These are phyloP conservation scores for Hippasteria phrygiana DNA, from an alignment of 53 echinoderm and acorn worm genomes.

Conservation along the genomic window DNA sequence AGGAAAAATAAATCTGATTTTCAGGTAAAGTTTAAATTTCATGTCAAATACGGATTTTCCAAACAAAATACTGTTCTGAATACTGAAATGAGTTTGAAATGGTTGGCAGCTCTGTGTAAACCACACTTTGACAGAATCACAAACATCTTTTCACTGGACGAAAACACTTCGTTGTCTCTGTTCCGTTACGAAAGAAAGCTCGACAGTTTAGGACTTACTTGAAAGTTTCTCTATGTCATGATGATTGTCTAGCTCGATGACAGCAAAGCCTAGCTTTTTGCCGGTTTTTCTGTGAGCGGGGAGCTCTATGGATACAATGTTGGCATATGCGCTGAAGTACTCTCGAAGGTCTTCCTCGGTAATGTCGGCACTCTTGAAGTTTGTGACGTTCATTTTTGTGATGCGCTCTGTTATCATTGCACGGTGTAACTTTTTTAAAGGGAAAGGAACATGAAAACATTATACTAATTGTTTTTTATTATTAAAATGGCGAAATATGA, in stretches of 20 bases:
- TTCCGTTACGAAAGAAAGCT: too few species aligned
- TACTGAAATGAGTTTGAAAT: too few species aligned
- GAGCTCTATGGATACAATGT: not conserved
- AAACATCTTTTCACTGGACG: too few species aligned
- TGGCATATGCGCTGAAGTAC: not conserved
- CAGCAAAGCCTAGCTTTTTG: constrained; percentile 17
- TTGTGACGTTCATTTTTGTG: constrained; percentile 37
- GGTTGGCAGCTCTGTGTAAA: too few species aligned
- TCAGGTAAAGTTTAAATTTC: too few species aligned
- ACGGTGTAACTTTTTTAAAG: not conserved
- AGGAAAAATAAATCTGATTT: too few species aligned
- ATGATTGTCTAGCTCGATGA: constrained; percentile 19
- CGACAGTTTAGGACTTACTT: constrained; percentile 1
- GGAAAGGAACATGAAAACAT: not conserved
- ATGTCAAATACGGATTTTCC: too few species aligned
- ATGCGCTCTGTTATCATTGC: constrained; percentile 16
- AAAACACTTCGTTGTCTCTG: too few species aligned
- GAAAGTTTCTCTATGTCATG: constrained; percentile 36
- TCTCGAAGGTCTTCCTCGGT: constrained; percentile 12
- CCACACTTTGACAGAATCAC: too few species aligned
- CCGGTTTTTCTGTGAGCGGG: not conserved
- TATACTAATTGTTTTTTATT: too few species aligned
- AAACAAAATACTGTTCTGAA: too few species aligned
- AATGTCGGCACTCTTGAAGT: not conserved
- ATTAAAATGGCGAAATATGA: too few species aligned